Evolutionary conservation across 2,888 invertebrate species (phyloP).

Genomic region (Subacronicta megacephala): DNA sequence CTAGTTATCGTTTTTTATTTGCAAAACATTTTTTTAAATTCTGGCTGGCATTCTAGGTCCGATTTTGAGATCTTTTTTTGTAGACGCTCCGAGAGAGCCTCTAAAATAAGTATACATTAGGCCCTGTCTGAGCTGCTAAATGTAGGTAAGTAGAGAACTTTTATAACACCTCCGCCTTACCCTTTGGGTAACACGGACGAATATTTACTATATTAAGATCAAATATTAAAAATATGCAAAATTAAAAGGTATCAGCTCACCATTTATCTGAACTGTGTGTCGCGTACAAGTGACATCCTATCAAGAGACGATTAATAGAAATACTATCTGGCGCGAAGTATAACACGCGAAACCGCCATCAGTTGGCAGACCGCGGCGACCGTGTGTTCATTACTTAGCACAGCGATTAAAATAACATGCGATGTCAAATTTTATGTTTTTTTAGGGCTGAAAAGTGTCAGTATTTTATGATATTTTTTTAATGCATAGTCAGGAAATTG

Average conservation of each 20-base stretch:
- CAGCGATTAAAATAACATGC: constrained; percentile 43
- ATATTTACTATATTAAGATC: no score
- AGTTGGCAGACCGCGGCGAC: constrained; percentile 33
- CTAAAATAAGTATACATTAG: no score
- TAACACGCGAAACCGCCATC: constrained; percentile 68
- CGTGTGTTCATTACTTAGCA: constrained; percentile 50
- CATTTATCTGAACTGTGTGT: constrained; percentile 6
- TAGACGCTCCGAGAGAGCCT: no score
- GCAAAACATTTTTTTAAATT: no score
- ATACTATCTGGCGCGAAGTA: constrained; percentile 68
- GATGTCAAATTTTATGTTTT: constrained; percentile 32
- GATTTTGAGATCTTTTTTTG: no score
- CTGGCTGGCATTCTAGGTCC: no score
- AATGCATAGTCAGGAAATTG: background rate
- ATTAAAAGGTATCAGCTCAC: background rate
- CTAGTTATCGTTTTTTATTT: no score
- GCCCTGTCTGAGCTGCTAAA: no score
- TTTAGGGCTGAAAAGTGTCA: constrained; percentile 14
- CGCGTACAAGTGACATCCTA: constrained; percentile 59
- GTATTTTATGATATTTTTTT: constrained; percentile 11
- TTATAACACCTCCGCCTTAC: no score
- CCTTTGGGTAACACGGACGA: no score
- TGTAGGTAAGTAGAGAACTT: no score
- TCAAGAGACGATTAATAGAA: constrained; percentile 68
- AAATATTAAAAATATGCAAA: no score